phyloP scores from a whole-genome alignment of 2,797 vertebrate genomes.

The Holocentrus rufus region DNA sequence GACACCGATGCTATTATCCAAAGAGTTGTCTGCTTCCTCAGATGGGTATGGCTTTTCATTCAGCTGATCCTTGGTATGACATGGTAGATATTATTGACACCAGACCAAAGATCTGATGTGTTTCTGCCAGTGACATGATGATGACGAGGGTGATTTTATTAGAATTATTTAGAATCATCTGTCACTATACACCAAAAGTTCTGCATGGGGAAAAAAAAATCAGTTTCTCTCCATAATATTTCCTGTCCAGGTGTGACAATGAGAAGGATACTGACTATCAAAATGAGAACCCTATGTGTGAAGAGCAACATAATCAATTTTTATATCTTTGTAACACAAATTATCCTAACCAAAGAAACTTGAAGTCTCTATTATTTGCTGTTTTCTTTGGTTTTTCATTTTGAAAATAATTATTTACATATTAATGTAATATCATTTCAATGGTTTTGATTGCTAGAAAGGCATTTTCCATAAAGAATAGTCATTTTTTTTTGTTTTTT shows the following conservation, averaged over 20 bases:
- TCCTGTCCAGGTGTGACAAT: constrained; percentile 73
- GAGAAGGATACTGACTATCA: constrained; percentile 80
- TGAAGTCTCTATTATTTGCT: constrained; percentile 86
- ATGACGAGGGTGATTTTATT: constrained; percentile 31
- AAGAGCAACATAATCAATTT: constrained; percentile 85
- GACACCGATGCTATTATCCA: constrained; percentile 87
- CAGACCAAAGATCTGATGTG: constrained; percentile 64
- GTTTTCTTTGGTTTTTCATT: constrained; percentile 80
- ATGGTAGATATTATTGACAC: constrained; percentile 49
- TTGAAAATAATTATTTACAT: constrained; percentile 72
- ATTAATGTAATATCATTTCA: constrained; percentile 68
- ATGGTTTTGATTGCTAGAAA: constrained; percentile 72
- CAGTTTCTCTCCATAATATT: constrained; percentile 52
- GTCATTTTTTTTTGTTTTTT: constrained; percentile 32
- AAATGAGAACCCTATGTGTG: constrained; percentile 76
- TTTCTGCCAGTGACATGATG: constrained; percentile 57
- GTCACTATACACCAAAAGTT: constrained; percentile 47
- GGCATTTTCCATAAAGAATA: constrained; percentile 52
- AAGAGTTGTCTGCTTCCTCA: constrained; percentile 89
- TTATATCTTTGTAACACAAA: constrained; percentile 86
- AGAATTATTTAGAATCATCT: constrained; percentile 49
- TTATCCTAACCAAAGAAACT: constrained; percentile 95
- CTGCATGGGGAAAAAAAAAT: constrained; percentile 47
- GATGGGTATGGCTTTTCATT: constrained; percentile 73
- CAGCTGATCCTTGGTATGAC: constrained; percentile 60